Conservation (phyloP, 2,113 vertebrate genomes). For the Psilopsiagon aymara region DNA sequence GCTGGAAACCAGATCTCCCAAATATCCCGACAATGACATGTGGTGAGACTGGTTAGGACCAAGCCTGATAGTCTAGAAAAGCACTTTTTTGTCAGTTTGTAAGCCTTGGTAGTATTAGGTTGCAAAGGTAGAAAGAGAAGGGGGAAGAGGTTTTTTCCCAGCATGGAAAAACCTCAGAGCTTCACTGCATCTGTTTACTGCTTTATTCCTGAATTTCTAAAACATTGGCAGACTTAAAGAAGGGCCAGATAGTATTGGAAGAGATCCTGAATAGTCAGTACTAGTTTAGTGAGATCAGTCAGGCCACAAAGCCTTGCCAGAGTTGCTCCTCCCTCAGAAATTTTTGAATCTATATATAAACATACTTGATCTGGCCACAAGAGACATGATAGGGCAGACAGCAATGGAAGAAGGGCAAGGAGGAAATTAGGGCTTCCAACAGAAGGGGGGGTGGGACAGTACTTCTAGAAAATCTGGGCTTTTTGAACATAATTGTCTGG, state of each 20-base stretch:
- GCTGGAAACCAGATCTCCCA: neutral
- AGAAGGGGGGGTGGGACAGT: slow-evolving; percentile 72
- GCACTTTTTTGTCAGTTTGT: neutral
- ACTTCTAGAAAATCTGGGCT: slow-evolving; percentile 72
- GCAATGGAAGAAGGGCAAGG: neutral
- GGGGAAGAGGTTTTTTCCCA: neutral
- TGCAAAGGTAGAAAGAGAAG: neutral
- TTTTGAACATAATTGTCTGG: slow-evolving; percentile 63
- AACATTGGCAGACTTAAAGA: neutral
- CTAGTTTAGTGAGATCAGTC: slow-evolving; percentile 10
- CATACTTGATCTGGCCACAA: neutral
- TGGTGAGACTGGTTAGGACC: neutral
- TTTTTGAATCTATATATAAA: slow-evolving; percentile 54
- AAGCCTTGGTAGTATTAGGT: neutral
- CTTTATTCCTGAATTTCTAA: neutral
- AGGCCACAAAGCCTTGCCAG: slow-evolving; percentile 37
- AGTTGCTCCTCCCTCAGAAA: slow-evolving; percentile 45
- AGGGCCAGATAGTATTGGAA: neutral
- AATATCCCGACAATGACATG: neutral
- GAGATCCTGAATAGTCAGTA: slow-evolving; percentile 13
- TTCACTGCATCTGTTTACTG: neutral
- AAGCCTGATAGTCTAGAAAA: neutral
- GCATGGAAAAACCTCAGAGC: neutral
- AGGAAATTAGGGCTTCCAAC: slow-evolving; percentile 64
- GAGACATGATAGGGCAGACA: neutral